Percentiles rank a stretch among this genome's conserved stretches.
Conservation (phyloP, 2,113 vertebrate species). For the Cavia porcellus region DNA sequence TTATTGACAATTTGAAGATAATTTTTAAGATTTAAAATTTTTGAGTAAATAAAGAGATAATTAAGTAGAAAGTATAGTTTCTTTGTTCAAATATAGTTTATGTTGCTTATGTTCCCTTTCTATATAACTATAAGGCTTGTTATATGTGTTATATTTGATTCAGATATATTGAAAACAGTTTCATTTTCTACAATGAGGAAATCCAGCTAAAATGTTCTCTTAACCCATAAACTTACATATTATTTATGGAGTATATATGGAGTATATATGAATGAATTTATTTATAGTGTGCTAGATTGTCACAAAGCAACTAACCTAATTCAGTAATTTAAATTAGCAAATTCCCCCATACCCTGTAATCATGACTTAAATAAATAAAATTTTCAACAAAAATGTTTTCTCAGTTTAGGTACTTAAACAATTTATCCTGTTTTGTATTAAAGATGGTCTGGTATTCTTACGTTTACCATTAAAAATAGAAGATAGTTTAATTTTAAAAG, state of each 20-base stretch:
- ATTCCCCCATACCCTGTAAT: not conserved
- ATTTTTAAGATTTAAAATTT: not conserved
- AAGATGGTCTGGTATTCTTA: not conserved
- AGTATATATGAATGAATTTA: not conserved
- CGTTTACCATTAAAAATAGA: slow-evolving; percentile 50
- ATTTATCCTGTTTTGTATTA: not conserved
- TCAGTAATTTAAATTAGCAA: not conserved
- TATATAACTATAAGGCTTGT: not conserved
- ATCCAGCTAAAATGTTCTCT: not conserved
- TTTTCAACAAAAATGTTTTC: not conserved
- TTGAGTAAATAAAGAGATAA: not conserved
- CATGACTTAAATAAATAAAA: slow-evolving; percentile 17
- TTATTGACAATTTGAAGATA: not conserved
- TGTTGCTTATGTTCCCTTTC: not conserved
- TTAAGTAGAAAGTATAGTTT: not conserved
- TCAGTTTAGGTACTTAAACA: slow-evolving; percentile 50
- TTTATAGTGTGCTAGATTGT: not conserved
- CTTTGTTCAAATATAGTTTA: slow-evolving; percentile 15
- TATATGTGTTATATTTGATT: not conserved
- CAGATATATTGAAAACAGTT: not conserved
- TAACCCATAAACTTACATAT: not conserved
- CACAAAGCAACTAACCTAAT: not conserved
- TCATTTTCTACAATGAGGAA: not conserved
- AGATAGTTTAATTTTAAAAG: not conserved
- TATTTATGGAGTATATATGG: not conserved